A percentile compares a stretch with the other conserved stretches of the same genome.
Evolutionary conservation across 1,140 invertebrate species (phyloP).

Genomic region (Caerostris darwini): DNA sequence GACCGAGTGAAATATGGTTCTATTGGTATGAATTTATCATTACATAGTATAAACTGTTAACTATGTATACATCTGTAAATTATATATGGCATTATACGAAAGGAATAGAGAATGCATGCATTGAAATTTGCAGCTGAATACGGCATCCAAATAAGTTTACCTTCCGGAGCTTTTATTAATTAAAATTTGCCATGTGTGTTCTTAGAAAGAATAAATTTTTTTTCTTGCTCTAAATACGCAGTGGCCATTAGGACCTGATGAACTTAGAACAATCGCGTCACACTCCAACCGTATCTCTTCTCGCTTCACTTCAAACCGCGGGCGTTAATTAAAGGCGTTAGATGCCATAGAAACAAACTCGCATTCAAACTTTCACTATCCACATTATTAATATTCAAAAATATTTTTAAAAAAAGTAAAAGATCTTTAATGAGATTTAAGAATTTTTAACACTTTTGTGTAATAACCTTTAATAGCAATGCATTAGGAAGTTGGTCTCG

Average conservation of each 20-base stretch:
- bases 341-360: background rate
- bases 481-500: background rate
- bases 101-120: too few species aligned
- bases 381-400: background rate
- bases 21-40: too few species aligned
- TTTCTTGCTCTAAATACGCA: background rate
- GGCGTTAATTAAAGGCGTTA: background rate
- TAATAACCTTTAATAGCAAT: background rate
- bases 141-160: too few species aligned
- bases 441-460: too few species aligned
- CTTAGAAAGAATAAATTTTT: background rate
- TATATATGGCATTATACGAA: too few species aligned
- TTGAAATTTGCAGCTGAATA: too few species aligned
- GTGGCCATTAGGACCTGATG: background rate
- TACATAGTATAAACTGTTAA: too few species aligned
- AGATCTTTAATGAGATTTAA: too few species aligned
- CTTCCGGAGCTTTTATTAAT: background rate
- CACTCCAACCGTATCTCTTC: background rate
- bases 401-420: too few species aligned
- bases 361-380: background rate
- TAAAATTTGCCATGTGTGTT: background rate
- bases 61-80: too few species aligned
- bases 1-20: too few species aligned
- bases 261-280: background rate
- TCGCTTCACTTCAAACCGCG: slow-evolving; percentile 1